Base-by-base conservation (phyloP, 2,888 invertebrate species). In the Herminia tarsipennalis region DNA sequence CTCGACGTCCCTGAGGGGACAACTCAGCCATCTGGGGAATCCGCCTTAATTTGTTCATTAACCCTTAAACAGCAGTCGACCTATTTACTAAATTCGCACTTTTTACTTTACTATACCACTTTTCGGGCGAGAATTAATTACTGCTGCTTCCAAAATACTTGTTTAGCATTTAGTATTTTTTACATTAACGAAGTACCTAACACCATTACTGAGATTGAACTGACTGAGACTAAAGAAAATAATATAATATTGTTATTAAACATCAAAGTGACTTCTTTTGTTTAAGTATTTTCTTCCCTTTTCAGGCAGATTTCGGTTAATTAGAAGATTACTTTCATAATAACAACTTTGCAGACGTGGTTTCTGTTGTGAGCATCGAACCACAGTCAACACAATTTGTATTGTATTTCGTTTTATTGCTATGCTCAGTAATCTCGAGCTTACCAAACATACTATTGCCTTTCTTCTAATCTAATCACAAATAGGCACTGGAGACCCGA, bases 11-110 rank as follows among this genome's bases (percentile, higher is more conserved):
- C 46, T 17, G 25, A 48, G 38, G 43, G 38, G 42, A 40, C 48
- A 47, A 33, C 42, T 40, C 40, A 40, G 56, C 51, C 55, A 62
- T 56, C 62, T 59, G 59, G 51, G 54, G 65, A 62, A 48, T 58
- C 50, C 56, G 58, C 47, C 40, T 56, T 64, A 66, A 67, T 67
- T 70, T 70, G 67, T 70, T 66, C 60, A 69, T 70, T 61, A 70
- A 67, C 69, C 69, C 67, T 53, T 67, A 54, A 47, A 53, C 42
- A 48, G 52, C 34, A 58, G 53, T 37, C 59, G 55, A 66, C 52
- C 66, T 56, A 39, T 66, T 55, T 66, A 39, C 43, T 37, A 53
- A 55, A 53, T 41, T 48, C 14, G 20, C 16, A 50, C 18, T 42
- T 53, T 39, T 42, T 30, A 30, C 46, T 38, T 43, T 43, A 55